Conservation (phyloP, 2,797 vertebrate species). For the Serranus cabrilla region DNA sequence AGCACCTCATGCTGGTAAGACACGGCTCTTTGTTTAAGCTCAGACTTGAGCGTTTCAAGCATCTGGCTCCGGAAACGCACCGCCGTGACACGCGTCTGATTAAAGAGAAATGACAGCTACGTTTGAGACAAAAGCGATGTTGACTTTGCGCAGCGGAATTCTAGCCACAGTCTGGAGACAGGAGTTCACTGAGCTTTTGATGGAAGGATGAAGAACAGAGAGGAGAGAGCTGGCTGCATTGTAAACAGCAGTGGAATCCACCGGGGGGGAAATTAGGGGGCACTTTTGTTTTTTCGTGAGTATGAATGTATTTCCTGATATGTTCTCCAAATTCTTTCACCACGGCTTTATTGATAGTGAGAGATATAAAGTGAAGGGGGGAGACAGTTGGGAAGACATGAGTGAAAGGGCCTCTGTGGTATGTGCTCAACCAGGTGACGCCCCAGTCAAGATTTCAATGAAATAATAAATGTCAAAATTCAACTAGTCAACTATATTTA, state of each 20-base stretch:
- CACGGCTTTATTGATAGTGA: no score
- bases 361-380: no score
- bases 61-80: constrained; percentile 33
- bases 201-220: constrained; percentile 14
- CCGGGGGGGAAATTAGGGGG: not conserved
- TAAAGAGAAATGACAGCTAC: constrained; percentile 40
- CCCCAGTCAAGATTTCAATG: not conserved
- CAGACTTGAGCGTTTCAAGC: constrained; percentile 25
- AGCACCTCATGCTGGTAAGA: constrained; percentile 34
- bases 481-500: no score
- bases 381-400: no score
- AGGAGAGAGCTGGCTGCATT: not conserved
- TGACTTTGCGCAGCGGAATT: constrained; percentile 23
- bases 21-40: constrained; percentile 45
- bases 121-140: constrained; percentile 30
- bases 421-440: no score
- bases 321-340: not conserved
- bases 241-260: not conserved
- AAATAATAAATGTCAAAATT: not conserved
- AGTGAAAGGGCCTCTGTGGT: no score
- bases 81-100: constrained; percentile 27
- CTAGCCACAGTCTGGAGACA: constrained; percentile 29
- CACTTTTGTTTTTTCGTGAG: not conserved
- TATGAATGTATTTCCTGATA: not conserved
- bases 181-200: constrained; percentile 33